Conservation (phyloP, 92 coral and sea anemone genomes). For the Porites rus region DNA sequence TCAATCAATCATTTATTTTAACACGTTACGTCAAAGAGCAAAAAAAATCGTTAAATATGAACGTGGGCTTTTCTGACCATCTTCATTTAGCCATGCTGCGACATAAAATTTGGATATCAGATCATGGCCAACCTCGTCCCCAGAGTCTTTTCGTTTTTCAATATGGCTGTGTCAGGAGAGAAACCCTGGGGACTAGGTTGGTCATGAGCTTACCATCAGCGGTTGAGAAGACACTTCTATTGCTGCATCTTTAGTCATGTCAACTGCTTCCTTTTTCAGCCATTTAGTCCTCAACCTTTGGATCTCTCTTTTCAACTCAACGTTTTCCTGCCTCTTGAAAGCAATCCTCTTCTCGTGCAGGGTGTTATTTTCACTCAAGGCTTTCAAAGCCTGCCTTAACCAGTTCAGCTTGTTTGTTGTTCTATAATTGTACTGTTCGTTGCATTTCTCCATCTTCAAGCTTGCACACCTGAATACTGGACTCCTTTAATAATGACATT, state of each 20-base stretch:
- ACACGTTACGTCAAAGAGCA: no score
- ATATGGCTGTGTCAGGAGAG: no score
- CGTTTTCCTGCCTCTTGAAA: neutral
- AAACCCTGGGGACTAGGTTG: no score
- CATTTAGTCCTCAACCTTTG: conserved; percentile 10
- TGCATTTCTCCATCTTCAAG: neutral
- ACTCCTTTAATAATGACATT: conserved; percentile 14
- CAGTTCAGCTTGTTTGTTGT: neutral
- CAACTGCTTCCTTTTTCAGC: neutral
- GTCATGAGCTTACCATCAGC: neutral
- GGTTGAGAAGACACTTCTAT: neutral
- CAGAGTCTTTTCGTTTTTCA: no score
- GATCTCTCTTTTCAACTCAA: conserved; percentile 4
- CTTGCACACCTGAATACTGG: neutral
- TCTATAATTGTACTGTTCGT: neutral
- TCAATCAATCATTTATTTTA: no score
- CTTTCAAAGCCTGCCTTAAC: neutral
- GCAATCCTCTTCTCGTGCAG: neutral
- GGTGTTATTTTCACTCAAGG: neutral
- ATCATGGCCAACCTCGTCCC: no score
- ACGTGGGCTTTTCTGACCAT: no score
- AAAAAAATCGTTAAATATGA: no score
- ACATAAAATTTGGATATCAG: no score
- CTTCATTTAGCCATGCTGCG: no score
- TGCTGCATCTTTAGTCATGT: neutral